Evolutionary conservation across 2,888 invertebrate genomes (phyloP).

Genomic region (Campoplex nolae): DNA sequence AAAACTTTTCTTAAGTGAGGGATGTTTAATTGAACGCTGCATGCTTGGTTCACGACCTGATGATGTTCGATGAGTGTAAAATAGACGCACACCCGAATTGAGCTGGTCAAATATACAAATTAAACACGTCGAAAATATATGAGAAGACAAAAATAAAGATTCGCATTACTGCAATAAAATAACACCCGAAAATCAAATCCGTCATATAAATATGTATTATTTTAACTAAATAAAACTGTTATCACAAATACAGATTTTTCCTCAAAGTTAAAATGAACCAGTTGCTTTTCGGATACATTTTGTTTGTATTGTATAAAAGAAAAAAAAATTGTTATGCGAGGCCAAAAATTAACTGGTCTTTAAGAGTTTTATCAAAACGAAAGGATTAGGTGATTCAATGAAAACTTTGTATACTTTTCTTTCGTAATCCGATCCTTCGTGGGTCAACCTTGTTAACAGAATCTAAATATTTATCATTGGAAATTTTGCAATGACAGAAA

Average conservation of each 20-base stretch:
- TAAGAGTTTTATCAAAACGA: background rate
- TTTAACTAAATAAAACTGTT: background rate
- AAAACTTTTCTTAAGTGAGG: background rate
- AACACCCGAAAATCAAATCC: background rate
- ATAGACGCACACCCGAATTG: background rate
- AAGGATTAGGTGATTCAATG: background rate
- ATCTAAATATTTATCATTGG: background rate
- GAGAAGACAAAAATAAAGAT: background rate
- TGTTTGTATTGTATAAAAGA: background rate
- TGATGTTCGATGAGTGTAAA: background rate
- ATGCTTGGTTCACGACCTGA: background rate
- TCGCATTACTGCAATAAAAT: background rate
- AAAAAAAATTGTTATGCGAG: too few relatives aligned
- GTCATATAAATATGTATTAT: background rate
- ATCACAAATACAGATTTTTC: too few relatives aligned
- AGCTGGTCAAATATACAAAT: background rate
- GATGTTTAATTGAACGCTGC: constrained; percentile 16
- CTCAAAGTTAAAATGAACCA: too few relatives aligned
- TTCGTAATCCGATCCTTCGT: too few relatives aligned
- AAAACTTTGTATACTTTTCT: too few relatives aligned
- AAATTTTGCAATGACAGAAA: background rate
- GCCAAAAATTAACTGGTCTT: too few relatives aligned
- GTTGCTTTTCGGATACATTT: background rate
- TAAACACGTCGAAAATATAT: background rate
- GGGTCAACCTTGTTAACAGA: background rate